Evolutionary conservation across 2,113 vertebrate genomes (phyloP).

Genomic region (Prolemur simus): DNA sequence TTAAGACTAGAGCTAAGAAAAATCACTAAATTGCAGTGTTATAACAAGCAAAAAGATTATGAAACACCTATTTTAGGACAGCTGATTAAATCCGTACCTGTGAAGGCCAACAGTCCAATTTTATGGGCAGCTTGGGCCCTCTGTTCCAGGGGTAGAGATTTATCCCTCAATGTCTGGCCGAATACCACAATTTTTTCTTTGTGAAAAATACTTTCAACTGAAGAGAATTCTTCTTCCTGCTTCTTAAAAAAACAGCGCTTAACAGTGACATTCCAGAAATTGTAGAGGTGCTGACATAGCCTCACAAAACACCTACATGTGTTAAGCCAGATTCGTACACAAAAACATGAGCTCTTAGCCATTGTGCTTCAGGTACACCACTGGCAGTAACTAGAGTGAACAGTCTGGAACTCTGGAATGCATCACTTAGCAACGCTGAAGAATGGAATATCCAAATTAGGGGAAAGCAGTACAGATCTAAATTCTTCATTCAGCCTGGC

Average conservation of each 20-base stretch:
- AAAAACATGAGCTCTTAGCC: accelerated
- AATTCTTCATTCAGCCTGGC: background rate
- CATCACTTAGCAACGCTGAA: conserved; percentile 32
- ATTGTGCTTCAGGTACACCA: background rate
- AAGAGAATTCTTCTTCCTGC: accelerated
- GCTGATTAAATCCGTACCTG: conserved; percentile 43
- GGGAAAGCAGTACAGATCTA: background rate
- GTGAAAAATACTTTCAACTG: conserved; percentile 39
- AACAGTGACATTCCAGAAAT: background rate
- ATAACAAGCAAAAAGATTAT: background rate
- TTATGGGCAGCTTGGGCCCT: conserved; percentile 63
- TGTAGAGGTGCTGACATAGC: background rate
- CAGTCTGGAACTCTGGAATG: background rate
- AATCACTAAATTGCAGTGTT: background rate
- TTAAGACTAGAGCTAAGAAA: background rate
- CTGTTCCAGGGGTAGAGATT: background rate
- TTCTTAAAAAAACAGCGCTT: background rate
- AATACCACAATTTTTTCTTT: conserved; percentile 55
- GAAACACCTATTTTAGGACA: background rate
- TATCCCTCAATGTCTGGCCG: background rate
- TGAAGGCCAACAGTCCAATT: conserved; percentile 55
- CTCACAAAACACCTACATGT: accelerated
- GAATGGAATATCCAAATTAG: background rate
- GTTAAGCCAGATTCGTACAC: accelerated
- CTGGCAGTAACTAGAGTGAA: background rate